Conservation (phyloP, 2,797 vertebrate genomes). For the Holocentrus rufus region DNA sequence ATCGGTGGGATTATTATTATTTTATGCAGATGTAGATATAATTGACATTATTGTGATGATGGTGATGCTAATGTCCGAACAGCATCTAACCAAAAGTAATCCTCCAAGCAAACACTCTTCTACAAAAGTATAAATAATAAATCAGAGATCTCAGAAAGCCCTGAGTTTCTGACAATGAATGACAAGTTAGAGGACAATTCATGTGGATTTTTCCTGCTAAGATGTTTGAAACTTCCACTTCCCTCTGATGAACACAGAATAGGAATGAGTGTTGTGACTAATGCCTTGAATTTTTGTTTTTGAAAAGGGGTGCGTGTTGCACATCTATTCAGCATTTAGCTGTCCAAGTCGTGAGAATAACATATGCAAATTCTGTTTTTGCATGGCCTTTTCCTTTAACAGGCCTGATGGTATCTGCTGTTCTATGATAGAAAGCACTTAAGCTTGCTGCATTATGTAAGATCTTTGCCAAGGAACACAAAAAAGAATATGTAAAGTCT, state of each 20-base stretch:
- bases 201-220: no score
- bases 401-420: not conserved
- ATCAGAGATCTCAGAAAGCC: no score
- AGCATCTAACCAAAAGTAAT: no score
- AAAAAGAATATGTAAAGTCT: constrained; percentile 12
- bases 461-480: constrained; percentile 11
- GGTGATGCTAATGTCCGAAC: not conserved
- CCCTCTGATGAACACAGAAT: no score
- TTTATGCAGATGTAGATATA: not conserved
- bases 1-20: not conserved
- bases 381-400: not conserved
- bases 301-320: no score
- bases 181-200: no score
- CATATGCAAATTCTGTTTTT: not conserved
- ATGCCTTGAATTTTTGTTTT: no score
- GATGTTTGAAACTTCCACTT: no score
- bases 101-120: no score
- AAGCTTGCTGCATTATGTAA: constrained; percentile 16
- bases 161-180: no score
- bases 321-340: no score
- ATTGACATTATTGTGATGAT: not conserved
- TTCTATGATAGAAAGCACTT: constrained; percentile 11
- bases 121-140: no score
- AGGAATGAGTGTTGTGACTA: not conserved
- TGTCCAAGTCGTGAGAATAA: not conserved